Percentiles rank a stretch among this genome's conserved stretches.
Evolutionary conservation across 2,113 vertebrate genomes (phyloP).

Genomic region (Austrofundulus limnaeus): DNA sequence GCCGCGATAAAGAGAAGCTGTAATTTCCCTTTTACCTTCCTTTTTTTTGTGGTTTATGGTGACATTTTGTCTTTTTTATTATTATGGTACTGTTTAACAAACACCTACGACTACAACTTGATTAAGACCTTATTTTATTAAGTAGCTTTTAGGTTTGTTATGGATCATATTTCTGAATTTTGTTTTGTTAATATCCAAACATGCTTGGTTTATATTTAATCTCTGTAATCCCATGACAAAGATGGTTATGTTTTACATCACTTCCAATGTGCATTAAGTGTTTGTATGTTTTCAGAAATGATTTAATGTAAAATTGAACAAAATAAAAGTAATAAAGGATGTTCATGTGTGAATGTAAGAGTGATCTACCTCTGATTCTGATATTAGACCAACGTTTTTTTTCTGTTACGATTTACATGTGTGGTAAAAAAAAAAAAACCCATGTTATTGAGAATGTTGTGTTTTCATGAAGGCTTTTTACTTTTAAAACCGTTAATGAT

Average conservation of each 20-base stretch:
- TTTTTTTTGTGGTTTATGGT: not conserved
- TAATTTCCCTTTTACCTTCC: not conserved
- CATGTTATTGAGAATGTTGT: not conserved
- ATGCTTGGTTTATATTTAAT: not conserved
- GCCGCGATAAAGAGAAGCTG: conserved; percentile 5
- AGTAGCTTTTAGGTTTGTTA: too few species aligned
- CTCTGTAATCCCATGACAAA: not conserved
- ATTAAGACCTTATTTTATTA: too few species aligned
- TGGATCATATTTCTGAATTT: not conserved
- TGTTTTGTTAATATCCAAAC: not conserved
- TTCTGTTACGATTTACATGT: not conserved
- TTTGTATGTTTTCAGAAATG: not conserved
- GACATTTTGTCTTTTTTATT: too few species aligned
- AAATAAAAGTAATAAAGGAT: not conserved
- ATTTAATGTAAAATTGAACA: not conserved
- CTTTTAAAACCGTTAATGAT: not conserved
- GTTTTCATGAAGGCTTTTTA: not conserved
- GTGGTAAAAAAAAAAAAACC: not conserved
- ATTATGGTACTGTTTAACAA: too few species aligned
- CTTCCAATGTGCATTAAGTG: not conserved
- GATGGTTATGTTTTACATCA: not conserved
- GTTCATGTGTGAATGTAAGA: not conserved
- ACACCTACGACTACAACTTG: too few species aligned
- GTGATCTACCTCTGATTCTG: not conserved
- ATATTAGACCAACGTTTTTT: not conserved